Conservation (phyloP, 2,797 vertebrate species). For the Gallinago stenura region DNA sequence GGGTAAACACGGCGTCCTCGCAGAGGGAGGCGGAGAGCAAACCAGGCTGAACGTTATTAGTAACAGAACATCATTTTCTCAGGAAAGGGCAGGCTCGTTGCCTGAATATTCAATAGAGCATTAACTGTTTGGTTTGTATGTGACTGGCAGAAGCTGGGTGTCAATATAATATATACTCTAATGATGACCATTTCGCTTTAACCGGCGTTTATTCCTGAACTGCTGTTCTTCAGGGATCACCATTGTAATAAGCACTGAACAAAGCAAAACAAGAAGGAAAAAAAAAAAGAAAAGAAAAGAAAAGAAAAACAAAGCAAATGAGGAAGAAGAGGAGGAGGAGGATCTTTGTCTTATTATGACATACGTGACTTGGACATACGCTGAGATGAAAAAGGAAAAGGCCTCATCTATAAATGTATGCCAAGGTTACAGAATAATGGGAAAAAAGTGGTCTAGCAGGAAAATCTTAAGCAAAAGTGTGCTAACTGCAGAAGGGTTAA, state of each 20-base stretch:
- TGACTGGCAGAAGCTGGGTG: slow-evolving; percentile 52
- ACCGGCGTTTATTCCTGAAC: slow-evolving; percentile 72
- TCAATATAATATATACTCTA: background rate
- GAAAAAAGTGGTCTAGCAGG: slow-evolving; percentile 70
- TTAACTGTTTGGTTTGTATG: slow-evolving; percentile 41
- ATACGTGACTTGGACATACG: slow-evolving; percentile 73
- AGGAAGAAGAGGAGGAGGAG: slow-evolving; percentile 10
- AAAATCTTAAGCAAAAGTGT: slow-evolving; percentile 74
- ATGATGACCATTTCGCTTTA: slow-evolving; percentile 50
- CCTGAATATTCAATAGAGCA: slow-evolving; percentile 48
- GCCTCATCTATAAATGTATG: slow-evolving; percentile 75
- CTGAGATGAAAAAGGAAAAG: slow-evolving; percentile 69
- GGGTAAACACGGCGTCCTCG: background rate
- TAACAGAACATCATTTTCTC: slow-evolving; percentile 10
- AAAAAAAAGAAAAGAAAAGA: background rate
- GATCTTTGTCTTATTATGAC: slow-evolving; percentile 71
- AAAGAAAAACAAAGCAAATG: background rate
- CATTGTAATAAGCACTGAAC: slow-evolving; percentile 75
- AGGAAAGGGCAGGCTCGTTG: slow-evolving; percentile 57
- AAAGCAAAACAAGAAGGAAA: slow-evolving; percentile 44
- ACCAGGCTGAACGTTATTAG: background rate
- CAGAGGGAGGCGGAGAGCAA: background rate
- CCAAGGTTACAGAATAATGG: slow-evolving; percentile 73
- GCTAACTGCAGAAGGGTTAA: slow-evolving; percentile 82
- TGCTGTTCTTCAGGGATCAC: slow-evolving; percentile 72